A percentile compares a stretch with the other conserved stretches of the same genome.
Evolutionary conservation across 2,888 invertebrate genomes (phyloP).

Genomic region (Clepsis dumicolana): DNA sequence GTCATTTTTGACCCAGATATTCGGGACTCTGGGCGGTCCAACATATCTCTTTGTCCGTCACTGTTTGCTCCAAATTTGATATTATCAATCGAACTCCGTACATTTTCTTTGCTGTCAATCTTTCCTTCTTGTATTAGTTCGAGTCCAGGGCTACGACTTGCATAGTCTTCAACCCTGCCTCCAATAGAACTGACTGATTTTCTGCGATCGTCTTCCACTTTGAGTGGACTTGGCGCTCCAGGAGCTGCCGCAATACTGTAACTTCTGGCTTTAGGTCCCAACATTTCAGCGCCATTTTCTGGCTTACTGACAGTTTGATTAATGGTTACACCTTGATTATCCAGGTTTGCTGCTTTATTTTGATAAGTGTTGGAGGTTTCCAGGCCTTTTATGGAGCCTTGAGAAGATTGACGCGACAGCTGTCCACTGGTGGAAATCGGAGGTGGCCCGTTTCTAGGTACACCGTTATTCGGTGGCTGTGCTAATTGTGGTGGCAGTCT

Average conservation of each 20-base stretch:
- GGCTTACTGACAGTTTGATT: slow-evolving; percentile 67
- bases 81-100: slow-evolving; percentile 76
- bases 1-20: slow-evolving; percentile 80
- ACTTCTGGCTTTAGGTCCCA: slow-evolving; percentile 83
- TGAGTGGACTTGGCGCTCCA: slow-evolving; percentile 76
- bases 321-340: slow-evolving; percentile 69
- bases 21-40: slow-evolving; percentile 79
- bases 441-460: slow-evolving; percentile 62
- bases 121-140: slow-evolving; percentile 81
- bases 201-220: slow-evolving; percentile 81
- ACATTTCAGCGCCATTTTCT: slow-evolving; percentile 73
- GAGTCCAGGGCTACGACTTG: slow-evolving; percentile 72
- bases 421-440: slow-evolving; percentile 55
- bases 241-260: slow-evolving; percentile 84
- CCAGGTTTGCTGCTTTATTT: slow-evolving; percentile 80
- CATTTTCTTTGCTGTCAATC: slow-evolving; percentile 75
- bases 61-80: slow-evolving; percentile 70
- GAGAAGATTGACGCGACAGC: slow-evolving; percentile 76
- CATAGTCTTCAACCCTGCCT: slow-evolving; percentile 72
- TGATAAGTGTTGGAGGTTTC: slow-evolving; percentile 66
- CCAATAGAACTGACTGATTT: slow-evolving; percentile 82
- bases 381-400: slow-evolving; percentile 71
- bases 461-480: slow-evolving; percentile 64
- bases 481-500: slow-evolving; percentile 59
- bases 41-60: slow-evolving; percentile 63